These are phyloP conservation scores for Betta splendens DNA, from an alignment of 2,797 vertebrate species.

Conservation along the genomic window DNA sequence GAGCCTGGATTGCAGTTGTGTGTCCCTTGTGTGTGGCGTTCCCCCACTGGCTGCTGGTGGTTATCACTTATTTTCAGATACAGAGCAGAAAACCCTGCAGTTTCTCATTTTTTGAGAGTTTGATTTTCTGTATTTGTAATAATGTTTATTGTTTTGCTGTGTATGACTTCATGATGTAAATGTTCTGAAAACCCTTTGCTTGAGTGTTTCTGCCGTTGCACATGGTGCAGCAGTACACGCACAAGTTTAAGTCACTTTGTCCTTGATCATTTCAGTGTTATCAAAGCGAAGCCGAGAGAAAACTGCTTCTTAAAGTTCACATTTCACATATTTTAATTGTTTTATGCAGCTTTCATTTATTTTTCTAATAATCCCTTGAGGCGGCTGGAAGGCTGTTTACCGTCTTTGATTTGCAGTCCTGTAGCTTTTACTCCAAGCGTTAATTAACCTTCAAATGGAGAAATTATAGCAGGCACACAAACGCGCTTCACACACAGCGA, in stretches of 20 bases:
- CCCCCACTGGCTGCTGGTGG: slow-evolving; percentile 60
- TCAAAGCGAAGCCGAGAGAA: slow-evolving; percentile 48
- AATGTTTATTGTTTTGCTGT: background rate
- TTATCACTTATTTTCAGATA: slow-evolving; percentile 54
- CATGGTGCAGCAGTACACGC: background rate
- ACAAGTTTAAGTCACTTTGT: slow-evolving; percentile 54
- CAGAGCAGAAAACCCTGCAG: slow-evolving; percentile 49
- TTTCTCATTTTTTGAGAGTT: slow-evolving; percentile 2
- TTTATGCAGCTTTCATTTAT: slow-evolving; percentile 74
- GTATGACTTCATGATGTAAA: background rate
- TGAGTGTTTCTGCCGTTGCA: slow-evolving; percentile 1
- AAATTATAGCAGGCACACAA: slow-evolving; percentile 66
- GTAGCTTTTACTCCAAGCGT: slow-evolving; percentile 76
- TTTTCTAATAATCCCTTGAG: slow-evolving; percentile 76
- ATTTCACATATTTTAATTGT: slow-evolving; percentile 79
- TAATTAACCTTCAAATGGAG: slow-evolving; percentile 83
- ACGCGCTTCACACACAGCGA: slow-evolving; percentile 16
- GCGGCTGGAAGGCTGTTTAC: slow-evolving; percentile 73
- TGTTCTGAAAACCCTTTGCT: background rate
- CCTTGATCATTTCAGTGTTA: slow-evolving; percentile 61
- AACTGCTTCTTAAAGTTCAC: slow-evolving; percentile 67
- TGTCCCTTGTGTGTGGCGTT: slow-evolving; percentile 43
- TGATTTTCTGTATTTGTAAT: slow-evolving; percentile 26
- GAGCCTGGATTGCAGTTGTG: slow-evolving; percentile 27
- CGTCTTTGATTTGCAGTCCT: slow-evolving; percentile 76